Percentiles rank a stretch among this genome's conserved stretches.
phyloP scores from a whole-genome alignment of 2,888 invertebrate genomes.

The Hydriomena furcata region DNA sequence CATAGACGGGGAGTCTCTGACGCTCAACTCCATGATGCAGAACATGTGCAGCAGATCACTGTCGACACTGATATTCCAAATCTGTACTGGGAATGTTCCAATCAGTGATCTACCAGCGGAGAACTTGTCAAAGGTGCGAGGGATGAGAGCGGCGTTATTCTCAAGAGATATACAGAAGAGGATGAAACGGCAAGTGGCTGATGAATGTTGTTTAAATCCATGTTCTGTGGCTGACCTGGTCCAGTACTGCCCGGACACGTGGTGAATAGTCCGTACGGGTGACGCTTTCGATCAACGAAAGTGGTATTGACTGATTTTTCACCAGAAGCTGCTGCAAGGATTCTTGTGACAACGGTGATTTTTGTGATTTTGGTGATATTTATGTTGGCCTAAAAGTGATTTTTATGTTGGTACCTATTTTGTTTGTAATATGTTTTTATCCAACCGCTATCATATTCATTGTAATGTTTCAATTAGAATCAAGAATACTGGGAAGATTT shows the following conservation, averaged over 20 bases:
- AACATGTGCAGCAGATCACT: constrained; percentile 59
- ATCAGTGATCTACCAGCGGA: constrained; percentile 50
- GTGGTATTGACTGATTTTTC: constrained; percentile 29
- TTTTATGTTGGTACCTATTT: neutral
- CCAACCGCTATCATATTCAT: too few species aligned
- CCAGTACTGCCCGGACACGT: constrained; percentile 68
- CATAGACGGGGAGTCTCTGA: constrained; percentile 50
- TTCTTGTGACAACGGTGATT: constrained; percentile 17
- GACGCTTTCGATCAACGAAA: constrained; percentile 24
- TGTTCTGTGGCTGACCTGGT: constrained; percentile 66
- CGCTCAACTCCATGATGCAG: constrained; percentile 50
- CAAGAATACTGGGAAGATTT: too few species aligned
- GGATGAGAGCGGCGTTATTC: constrained; percentile 55
- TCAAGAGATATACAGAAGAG: constrained; percentile 43
- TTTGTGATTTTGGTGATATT: too few species aligned
- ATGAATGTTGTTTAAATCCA: constrained; percentile 62
- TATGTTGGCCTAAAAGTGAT: constrained; percentile 5
- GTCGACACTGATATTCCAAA: constrained; percentile 50
- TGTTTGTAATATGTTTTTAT: too few species aligned
- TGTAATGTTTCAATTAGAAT: too few species aligned
- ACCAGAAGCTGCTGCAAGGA: constrained; percentile 6
- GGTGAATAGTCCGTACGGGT: constrained; percentile 48
- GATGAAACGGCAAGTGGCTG: constrained; percentile 55
- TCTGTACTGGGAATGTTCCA: constrained; percentile 55
- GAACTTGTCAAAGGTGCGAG: constrained; percentile 48